These are phyloP conservation scores for Pachyramphus minor DNA, from an alignment of 2,113 vertebrate genomes.

Conservation along the genomic window DNA sequence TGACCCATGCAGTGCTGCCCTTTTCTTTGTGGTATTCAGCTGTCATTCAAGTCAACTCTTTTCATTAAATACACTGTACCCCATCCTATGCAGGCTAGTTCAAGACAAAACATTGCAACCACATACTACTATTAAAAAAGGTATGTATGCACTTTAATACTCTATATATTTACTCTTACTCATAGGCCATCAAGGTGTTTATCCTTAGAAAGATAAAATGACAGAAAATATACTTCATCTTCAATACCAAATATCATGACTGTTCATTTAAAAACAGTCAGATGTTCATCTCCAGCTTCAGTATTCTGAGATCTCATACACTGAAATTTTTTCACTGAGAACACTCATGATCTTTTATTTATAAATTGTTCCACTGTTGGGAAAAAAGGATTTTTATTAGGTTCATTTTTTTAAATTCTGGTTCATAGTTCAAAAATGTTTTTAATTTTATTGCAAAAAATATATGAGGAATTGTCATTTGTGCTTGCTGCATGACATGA, in stretches of 20 bases:
- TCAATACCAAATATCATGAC: neutral
- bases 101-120: neutral
- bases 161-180: neutral
- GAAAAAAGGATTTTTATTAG: neutral
- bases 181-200: neutral
- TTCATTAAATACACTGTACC: conserved; percentile 81
- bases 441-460: neutral
- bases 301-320: neutral
- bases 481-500: neutral
- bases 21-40: conserved; percentile 82
- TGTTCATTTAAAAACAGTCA: neutral
- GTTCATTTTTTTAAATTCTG: neutral
- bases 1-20: conserved; percentile 74
- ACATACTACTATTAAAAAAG: neutral
- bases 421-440: neutral
- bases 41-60: conserved; percentile 81
- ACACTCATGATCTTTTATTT: neutral
- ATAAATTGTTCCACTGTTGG: neutral
- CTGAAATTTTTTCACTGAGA: neutral
- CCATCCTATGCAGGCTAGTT: neutral
- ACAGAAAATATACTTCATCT: neutral
- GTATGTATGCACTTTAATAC: neutral
- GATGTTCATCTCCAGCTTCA: neutral
- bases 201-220: neutral
- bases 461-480: neutral